Percentiles rank a stretch among this genome's conserved stretches.
These are phyloP conservation scores for Myotis daubentonii DNA, from an alignment of 2,797 vertebrate species.

Conservation along the genomic window DNA sequence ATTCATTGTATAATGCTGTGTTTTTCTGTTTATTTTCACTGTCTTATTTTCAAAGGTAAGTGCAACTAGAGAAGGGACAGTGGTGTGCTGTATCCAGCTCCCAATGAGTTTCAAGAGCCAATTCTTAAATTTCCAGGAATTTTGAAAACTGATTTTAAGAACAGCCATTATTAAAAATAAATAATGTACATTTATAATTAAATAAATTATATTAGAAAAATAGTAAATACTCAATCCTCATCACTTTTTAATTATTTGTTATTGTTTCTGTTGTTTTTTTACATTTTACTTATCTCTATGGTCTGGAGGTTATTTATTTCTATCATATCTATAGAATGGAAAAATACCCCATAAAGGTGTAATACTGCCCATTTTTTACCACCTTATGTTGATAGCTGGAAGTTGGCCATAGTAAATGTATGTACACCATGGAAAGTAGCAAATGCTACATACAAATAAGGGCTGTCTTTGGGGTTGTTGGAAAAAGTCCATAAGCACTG, in stretches of 20 bases:
- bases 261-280: neutral
- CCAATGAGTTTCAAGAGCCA: neutral
- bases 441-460: neutral
- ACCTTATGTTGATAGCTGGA: neutral
- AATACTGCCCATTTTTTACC: neutral
- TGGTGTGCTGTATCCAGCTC: neutral
- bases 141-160: constrained; percentile 9
- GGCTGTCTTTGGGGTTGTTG: neutral
- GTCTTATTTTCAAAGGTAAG: neutral
- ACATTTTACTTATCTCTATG: neutral
- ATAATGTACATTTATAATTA: neutral
- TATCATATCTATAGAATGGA: neutral
- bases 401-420: neutral
- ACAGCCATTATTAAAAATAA: neutral
- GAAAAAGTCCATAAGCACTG: neutral
- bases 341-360: neutral
- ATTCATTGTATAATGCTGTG: neutral
- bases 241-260: neutral
- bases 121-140: neutral
- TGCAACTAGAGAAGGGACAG: neutral
- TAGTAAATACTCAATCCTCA: neutral
- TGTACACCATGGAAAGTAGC: neutral
- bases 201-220: neutral
- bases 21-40: neutral
- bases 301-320: neutral